A percentile compares a stretch with the other conserved stretches of the same genome.
Conservation (phyloP, 2,113 vertebrate genomes). For the Choloepus hoffmanni region DNA sequence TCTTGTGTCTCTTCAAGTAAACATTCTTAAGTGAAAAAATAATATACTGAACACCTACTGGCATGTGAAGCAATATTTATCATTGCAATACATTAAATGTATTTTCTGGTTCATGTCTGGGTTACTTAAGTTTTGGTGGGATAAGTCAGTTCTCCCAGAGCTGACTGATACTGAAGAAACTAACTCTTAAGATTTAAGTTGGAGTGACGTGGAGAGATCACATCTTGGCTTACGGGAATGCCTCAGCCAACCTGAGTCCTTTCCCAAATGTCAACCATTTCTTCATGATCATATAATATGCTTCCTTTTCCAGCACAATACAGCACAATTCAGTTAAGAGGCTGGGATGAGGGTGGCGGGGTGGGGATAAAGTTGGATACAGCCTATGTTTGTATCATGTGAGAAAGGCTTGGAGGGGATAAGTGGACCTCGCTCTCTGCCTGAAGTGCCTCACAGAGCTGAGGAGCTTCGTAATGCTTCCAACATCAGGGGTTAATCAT, state of each 20-base stretch:
- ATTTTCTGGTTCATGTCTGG: background rate
- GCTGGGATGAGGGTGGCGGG: too few species aligned
- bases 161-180: background rate
- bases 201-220: background rate
- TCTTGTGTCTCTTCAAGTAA: background rate
- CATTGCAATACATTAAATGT: background rate
- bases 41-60: background rate
- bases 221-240: background rate
- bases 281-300: accelerated
- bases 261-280: background rate
- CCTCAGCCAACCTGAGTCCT: background rate
- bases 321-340: background rate
- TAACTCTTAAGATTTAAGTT: background rate
- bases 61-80: background rate
- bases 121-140: background rate
- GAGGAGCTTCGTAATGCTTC: background rate
- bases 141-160: background rate
- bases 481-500: background rate
- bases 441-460: background rate
- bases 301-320: background rate
- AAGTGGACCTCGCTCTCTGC: background rate
- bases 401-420: background rate
- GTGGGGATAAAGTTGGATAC: accelerated
- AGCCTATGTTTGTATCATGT: accelerated
- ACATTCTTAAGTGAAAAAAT: background rate